Percentiles rank a stretch among this genome's conserved stretches.
Evolutionary conservation across 2,888 invertebrate species (phyloP).

Genomic region (Ophioninae sp.): DNA sequence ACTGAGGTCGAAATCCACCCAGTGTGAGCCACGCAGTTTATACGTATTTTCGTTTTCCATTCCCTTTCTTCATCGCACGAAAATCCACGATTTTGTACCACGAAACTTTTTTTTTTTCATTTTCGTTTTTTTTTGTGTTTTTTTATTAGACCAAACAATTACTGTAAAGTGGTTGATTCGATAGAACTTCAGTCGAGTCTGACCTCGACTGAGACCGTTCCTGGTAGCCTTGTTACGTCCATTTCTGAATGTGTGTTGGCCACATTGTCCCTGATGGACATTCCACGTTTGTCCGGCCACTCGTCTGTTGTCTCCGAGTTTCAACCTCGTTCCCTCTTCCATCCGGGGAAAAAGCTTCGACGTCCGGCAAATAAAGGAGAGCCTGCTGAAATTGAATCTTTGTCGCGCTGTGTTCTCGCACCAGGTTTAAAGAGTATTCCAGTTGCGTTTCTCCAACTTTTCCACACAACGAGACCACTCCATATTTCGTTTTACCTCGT

Average conservation of each 20-base stretch:
- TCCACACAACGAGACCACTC: slow-evolving; percentile 28
- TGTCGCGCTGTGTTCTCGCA: slow-evolving; percentile 57
- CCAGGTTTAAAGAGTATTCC: slow-evolving; percentile 34
- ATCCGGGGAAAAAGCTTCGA: slow-evolving; percentile 46
- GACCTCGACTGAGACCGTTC: slow-evolving; percentile 2
- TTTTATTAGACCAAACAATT: slow-evolving; percentile 68
- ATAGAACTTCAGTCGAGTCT: slow-evolving; percentile 59
- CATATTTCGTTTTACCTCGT: slow-evolving; percentile 27
- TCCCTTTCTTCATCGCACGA: too few species aligned
- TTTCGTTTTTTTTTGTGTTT: slow-evolving; percentile 1
- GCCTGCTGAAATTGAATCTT: slow-evolving; percentile 69
- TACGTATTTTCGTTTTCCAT: too few species aligned
- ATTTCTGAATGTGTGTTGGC: not conserved
- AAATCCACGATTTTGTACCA: not conserved
- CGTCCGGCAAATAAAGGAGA: slow-evolving; percentile 66
- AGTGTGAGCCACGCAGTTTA: too few species aligned
- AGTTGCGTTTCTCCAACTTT: slow-evolving; percentile 54
- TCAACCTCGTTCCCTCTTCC: slow-evolving; percentile 22
- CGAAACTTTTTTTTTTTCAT: slow-evolving; percentile 58
- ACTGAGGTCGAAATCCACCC: too few species aligned
- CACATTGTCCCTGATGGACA: not conserved
- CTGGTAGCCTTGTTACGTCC: not conserved
- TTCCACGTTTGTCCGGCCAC: not conserved
- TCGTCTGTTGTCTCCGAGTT: slow-evolving; percentile 19
- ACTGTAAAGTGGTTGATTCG: slow-evolving; percentile 66